A percentile compares a stretch with the other conserved stretches of the same genome.
Evolutionary conservation across 2,797 vertebrate genomes (phyloP).

Genomic region (Mus caroli): DNA sequence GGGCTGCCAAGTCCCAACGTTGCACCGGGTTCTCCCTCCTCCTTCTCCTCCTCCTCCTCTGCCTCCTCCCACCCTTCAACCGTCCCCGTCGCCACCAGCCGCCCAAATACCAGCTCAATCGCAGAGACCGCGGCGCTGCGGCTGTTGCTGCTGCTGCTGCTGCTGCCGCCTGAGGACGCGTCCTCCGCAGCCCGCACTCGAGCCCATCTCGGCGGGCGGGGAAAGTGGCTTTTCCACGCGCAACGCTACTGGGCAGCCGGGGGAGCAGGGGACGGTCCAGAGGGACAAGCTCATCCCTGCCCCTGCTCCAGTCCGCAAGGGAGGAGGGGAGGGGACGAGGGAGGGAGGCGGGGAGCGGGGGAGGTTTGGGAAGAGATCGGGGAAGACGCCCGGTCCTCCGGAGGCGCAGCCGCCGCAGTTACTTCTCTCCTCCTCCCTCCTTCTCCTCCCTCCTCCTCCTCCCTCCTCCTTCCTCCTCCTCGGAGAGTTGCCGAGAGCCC

Average conservation of each 20-base stretch:
- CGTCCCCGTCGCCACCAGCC: conserved; percentile 81
- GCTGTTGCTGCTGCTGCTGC: conserved; percentile 81
- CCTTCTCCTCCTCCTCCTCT: conserved; percentile 75
- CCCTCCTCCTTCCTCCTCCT: conserved; percentile 66
- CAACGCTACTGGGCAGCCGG: conserved; percentile 83
- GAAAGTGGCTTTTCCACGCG: conserved; percentile 86
- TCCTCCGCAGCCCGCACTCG: conserved; percentile 87
- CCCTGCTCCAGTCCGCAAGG: conserved; percentile 85
- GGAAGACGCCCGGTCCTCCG: conserved; percentile 75
- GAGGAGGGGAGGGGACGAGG: conserved; percentile 53
- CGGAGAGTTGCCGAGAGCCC: conserved; percentile 86
- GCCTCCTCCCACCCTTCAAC: conserved; percentile 57
- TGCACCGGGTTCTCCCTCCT: conserved; percentile 83
- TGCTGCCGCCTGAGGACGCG: conserved; percentile 81
- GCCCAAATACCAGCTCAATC: conserved; percentile 84
- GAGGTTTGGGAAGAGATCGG: conserved; percentile 66
- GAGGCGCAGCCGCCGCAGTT: conserved; percentile 79
- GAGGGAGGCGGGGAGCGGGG: background rate
- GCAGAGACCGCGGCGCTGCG: conserved; percentile 85
- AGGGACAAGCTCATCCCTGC: conserved; percentile 83
- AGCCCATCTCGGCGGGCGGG: conserved; percentile 87
- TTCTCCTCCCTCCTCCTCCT: conserved; percentile 75
- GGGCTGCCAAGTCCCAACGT: conserved; percentile 84
- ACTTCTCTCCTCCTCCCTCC: conserved; percentile 67
- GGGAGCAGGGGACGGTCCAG: conserved; percentile 77